Evolutionary conservation across 2,797 vertebrate species (phyloP).

Genomic region (Muraenolepis orangiensis): DNA sequence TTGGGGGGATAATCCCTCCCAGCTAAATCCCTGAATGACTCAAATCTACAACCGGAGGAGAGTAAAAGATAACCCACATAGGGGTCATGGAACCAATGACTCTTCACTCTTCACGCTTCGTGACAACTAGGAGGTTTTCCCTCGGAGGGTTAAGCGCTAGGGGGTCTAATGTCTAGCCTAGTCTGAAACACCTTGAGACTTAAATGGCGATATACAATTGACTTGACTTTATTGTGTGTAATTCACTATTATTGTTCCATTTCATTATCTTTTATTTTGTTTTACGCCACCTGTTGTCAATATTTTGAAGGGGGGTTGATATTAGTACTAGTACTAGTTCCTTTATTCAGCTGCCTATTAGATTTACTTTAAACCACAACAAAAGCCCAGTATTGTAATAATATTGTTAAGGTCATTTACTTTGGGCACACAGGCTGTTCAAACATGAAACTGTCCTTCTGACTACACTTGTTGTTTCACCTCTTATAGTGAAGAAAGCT

Average conservation of each 20-base stretch:
- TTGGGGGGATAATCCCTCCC: not conserved
- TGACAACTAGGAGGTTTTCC: not conserved
- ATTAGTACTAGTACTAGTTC: not conserved
- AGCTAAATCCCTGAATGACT: not conserved
- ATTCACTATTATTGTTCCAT: not conserved
- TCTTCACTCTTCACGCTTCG: too few relatives aligned
- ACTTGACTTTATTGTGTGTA: not conserved
- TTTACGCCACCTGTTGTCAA: too few relatives aligned
- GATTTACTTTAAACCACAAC: not conserved
- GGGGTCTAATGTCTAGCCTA: not conserved
- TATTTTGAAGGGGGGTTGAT: not conserved
- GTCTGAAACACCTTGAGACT: not conserved
- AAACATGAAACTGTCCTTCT: not conserved
- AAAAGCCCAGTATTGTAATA: not conserved
- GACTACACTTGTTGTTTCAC: constrained; percentile 36
- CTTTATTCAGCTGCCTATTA: not conserved
- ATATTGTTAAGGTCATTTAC: not conserved
- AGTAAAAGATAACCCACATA: not conserved
- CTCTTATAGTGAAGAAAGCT: constrained; percentile 78
- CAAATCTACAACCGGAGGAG: not conserved
- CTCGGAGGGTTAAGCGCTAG: too few relatives aligned
- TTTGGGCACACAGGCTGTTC: not conserved
- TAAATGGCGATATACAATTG: not conserved
- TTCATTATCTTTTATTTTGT: not conserved
- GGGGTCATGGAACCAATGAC: not conserved